Evolutionary conservation across 2,113 vertebrate genomes (phyloP), one percentile per base, ranked within the genome.

Genomic region (Thermophis baileyi): DNA sequence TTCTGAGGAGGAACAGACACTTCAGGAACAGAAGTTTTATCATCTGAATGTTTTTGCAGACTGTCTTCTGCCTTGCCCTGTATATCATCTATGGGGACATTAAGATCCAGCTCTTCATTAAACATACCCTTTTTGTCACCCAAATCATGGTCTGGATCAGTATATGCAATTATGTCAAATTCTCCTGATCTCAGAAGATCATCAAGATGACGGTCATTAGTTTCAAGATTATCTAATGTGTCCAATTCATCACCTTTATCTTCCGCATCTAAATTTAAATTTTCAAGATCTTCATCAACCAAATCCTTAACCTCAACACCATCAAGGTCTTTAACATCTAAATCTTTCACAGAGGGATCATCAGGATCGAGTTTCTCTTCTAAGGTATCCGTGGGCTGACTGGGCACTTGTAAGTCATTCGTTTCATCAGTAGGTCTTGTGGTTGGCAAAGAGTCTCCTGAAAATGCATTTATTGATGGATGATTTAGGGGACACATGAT

Each of bases 71-170:
- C 74, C 46, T 95, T 97, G 92, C 96, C 94, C 6, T 97, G 98
- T 55, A 97, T 95, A 88, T 99, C 99, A 94, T 99, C 99, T 47
- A 98, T 97, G 0, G 98, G 96, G 81, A 99, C 99, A 63, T 57
- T 97, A 4, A 99, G 98, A 92, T 99, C 99, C 63, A 99, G 96
- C 87, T 99, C 99, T 95, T 99, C 99, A 9, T 98, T 99, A 94
- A 99, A 99, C 98, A 99, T 98, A 95, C 99, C 98, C 94, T 99
- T 99, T 96, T 99, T 99, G 97, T 99, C 99, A 35, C 98, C 99
- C 16, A 99, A 96, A 92, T 99, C 98, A 89, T 99, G 98, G 91
- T 99, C 99, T 1, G 99, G 99, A 94, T 99, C 99, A 8, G 99
- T 98, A 87, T 99, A 99, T 1, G 99, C 99, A 87, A 99, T 99